Evolutionary conservation across 2,888 invertebrate species (phyloP), one percentile per base, ranked within the genome.

Genomic region (Acleris cristana): DNA sequence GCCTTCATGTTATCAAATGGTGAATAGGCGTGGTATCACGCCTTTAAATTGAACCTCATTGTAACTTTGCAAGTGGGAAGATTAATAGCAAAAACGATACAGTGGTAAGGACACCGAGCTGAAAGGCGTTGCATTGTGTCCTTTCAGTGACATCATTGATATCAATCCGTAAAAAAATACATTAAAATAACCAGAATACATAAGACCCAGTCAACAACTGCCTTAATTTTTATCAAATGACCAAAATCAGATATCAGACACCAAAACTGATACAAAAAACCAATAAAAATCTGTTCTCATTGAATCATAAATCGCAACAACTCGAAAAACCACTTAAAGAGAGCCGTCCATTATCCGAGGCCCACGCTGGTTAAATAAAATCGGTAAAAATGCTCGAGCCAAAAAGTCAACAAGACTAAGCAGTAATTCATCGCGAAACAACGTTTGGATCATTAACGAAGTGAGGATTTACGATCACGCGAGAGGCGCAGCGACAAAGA

Each of bases 391-490:
- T 84, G 83, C 83, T 86, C 85, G 76, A 76, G 76, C 82, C 80
- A 86, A 86, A 88, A 88, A 88, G 83, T 86, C 85, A 86, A 89
- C 85, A 87, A 84, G 82, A 82, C 84, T 82, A 83, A 86, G 83
- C 85, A 83, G 87, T 88, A 89, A 89, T 88, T 90, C 88, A 89
- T 89, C 86, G 84, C 79, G 77, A 77, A 85, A 85, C 85, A 82
- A 76, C 83, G 81, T 82, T 84, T 79, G 83, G 80, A 86, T 90
- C 89, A 88, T 90, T 90, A 91, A 89, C 84, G 86, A 86, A 84
- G 79, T 77, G 79, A 86, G 86, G 85, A 90, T 91, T 91, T 91
- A 92, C 90, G 90, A 90, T 87, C 90, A 87, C 87, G 88, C 83
- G 83, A 81, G 81, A 73, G 76, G 71, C 74, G 72, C 70, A 75